These are phyloP conservation scores for Zophobas morio DNA, from an alignment of 1,140 invertebrate species.

Conservation along the genomic window DNA sequence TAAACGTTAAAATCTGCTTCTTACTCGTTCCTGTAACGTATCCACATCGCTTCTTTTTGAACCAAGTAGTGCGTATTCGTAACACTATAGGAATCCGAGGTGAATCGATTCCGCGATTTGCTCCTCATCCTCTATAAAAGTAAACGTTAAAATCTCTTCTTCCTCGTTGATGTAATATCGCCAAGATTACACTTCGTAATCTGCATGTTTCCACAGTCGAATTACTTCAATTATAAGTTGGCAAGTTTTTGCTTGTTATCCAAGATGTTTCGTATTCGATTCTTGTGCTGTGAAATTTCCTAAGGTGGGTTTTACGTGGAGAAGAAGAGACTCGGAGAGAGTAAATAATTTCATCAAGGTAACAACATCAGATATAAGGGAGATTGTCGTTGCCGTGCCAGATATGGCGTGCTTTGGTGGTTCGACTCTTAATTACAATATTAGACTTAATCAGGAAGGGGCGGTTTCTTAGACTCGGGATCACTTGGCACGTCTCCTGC, in stretches of 20 bases:
- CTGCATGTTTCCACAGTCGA: neutral
- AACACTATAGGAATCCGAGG: no score
- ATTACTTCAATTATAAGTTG: constrained; percentile 38
- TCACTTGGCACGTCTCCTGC: constrained; percentile 45
- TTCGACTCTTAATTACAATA: constrained; percentile 51
- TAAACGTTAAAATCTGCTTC: no score
- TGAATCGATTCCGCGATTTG: no score
- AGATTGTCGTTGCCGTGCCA: constrained; percentile 39
- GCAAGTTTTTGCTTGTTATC: constrained; percentile 26
- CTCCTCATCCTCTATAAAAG: no score
- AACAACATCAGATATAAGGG: constrained; percentile 42
- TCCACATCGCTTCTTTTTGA: no score
- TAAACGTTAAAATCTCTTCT: no score
- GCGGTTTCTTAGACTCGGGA: constrained; percentile 43
- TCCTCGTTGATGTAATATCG: no score
- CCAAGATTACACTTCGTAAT: no score
- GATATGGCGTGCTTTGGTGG: constrained; percentile 46
- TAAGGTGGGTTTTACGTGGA: constrained; percentile 37
- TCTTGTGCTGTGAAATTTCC: constrained; percentile 36
- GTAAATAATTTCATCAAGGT: constrained; percentile 48
- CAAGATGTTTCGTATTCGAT: constrained; percentile 37
- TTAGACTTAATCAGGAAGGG: constrained; percentile 50
- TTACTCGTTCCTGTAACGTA: no score
- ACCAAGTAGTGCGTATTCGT: no score
- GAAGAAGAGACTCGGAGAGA: constrained; percentile 40